These are phyloP conservation scores for Sturnus vulgaris DNA, from an alignment of 2,113 vertebrate genomes.

Conservation along the genomic window DNA sequence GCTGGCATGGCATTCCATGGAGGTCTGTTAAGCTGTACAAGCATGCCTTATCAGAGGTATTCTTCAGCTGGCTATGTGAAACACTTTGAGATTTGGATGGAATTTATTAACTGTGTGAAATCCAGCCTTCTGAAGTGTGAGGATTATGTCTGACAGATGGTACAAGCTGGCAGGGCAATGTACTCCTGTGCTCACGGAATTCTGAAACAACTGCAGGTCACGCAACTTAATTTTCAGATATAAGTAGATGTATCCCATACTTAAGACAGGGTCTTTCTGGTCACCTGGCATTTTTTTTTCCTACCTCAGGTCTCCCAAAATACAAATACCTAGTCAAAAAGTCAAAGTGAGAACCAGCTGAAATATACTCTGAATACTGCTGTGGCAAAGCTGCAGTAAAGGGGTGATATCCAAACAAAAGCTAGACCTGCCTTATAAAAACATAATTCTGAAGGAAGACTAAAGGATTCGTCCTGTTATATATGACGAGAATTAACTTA, in stretches of 20 bases:
- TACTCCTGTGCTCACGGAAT: not conserved
- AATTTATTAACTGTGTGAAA: slow-evolving; percentile 38
- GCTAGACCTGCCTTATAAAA: not conserved
- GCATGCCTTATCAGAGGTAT: slow-evolving; percentile 20
- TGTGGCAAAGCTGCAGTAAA: not conserved
- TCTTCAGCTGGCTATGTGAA: slow-evolving; percentile 16
- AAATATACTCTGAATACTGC: not conserved
- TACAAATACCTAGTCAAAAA: not conserved
- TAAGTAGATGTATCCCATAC: not conserved
- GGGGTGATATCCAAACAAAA: not conserved
- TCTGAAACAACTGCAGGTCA: not conserved
- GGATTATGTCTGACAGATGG: slow-evolving; percentile 24
- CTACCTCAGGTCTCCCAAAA: not conserved
- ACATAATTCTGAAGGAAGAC: not conserved
- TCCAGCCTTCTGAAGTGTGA: slow-evolving; percentile 12
- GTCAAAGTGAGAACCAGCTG: not conserved
- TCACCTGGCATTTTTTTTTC: not conserved
- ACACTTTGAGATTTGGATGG: slow-evolving; percentile 25
- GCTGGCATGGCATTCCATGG: not conserved
- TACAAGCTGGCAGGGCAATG: not conserved
- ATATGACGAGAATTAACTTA: not conserved
- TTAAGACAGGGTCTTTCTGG: not conserved
- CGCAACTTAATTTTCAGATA: not conserved
- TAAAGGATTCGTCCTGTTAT: not conserved
- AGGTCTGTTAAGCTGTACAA: not conserved